Evolutionary conservation across 2,797 vertebrate species (phyloP).

Genomic region (Pampus argenteus): DNA sequence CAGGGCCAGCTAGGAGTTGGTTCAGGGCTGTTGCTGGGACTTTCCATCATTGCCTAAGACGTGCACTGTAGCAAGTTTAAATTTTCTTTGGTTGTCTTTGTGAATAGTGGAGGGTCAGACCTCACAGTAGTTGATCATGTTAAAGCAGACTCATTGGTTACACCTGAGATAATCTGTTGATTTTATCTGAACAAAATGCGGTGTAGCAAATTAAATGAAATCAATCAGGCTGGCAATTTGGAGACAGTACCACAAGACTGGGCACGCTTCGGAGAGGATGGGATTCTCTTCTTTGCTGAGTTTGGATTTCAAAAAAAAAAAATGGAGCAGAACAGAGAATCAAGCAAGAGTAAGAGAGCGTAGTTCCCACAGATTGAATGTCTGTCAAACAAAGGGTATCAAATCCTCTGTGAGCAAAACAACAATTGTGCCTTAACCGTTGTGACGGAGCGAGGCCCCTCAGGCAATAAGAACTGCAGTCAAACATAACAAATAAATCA

Average conservation of each 20-base stretch:
- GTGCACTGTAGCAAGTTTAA: constrained; percentile 54
- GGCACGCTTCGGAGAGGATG: constrained; percentile 52
- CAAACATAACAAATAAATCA: constrained; percentile 80
- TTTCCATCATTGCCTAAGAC: constrained; percentile 80
- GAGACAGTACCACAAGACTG: constrained; percentile 53
- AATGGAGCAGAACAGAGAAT: constrained; percentile 25
- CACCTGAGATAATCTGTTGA: constrained; percentile 62
- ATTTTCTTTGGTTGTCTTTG: constrained; percentile 63
- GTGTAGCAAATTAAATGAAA: constrained; percentile 58
- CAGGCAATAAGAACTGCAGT: constrained; percentile 68
- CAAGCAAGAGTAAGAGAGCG: constrained; percentile 33
- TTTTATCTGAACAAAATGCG: constrained; percentile 52
- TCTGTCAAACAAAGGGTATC: constrained; percentile 76
- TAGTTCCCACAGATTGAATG: constrained; percentile 77
- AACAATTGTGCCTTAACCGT: constrained; percentile 77
- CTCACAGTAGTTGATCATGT: constrained; percentile 44
- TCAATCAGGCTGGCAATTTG: constrained; percentile 64
- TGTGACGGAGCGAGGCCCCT: constrained; percentile 63
- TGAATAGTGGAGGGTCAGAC: constrained; percentile 64
- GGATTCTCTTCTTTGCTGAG: constrained; percentile 60
- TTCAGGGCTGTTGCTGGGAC: constrained; percentile 80
- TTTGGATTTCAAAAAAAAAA: constrained; percentile 48
- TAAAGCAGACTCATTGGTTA: constrained; percentile 50
- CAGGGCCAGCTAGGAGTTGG: constrained; percentile 71
- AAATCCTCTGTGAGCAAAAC: constrained; percentile 75